Percentiles rank a stretch among this genome's conserved stretches.
These are phyloP conservation scores for Macroglossus sobrinus DNA, from an alignment of 2,113 vertebrate genomes.

Conservation along the genomic window DNA sequence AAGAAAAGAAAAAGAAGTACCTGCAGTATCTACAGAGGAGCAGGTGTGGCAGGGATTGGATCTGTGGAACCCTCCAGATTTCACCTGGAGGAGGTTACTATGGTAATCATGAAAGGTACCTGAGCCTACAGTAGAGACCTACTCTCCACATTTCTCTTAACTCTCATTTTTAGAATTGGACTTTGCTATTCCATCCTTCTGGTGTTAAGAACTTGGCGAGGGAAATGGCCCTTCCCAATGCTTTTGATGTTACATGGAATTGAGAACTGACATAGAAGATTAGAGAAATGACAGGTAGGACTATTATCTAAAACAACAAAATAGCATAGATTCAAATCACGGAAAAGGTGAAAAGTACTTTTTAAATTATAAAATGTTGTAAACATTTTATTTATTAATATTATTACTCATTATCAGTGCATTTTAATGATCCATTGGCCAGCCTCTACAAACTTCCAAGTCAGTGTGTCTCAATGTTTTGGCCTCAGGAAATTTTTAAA, in stretches of 20 bases:
- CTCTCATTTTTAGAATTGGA: background rate
- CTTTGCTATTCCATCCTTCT: background rate
- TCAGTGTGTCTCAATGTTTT: background rate
- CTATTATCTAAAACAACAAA: background rate
- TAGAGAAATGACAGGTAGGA: background rate
- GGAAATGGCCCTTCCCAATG: background rate
- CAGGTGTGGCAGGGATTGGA: background rate
- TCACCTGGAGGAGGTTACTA: background rate
- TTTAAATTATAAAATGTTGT: background rate
- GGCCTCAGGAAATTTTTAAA: background rate
- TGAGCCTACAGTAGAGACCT: background rate
- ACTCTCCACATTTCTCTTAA: background rate
- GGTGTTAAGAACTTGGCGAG: background rate
- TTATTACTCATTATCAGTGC: background rate
- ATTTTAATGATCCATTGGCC: background rate
- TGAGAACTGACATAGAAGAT: background rate
- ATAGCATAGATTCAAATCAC: background rate
- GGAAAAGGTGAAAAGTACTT: background rate
- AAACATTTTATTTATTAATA: background rate
- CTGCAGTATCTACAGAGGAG: background rate
- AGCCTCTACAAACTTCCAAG: background rate
- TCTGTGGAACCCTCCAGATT: background rate
- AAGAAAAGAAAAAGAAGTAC: background rate
- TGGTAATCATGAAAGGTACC: background rate
- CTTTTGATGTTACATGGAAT: background rate